Percentiles rank a stretch among this genome's conserved stretches.
phyloP scores from a whole-genome alignment of 2,888 invertebrate species.

The Erebia palarica region DNA sequence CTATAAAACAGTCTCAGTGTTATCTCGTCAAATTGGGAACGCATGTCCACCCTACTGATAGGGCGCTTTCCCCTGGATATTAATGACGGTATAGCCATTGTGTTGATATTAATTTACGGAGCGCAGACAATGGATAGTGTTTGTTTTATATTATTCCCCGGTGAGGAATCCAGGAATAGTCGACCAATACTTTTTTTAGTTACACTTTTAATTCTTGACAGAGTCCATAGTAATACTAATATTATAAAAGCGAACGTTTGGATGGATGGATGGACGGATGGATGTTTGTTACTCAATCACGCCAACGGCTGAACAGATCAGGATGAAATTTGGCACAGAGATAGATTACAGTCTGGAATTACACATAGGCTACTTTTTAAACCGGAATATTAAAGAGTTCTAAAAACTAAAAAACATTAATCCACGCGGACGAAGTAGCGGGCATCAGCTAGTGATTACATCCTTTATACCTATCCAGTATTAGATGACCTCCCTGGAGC shows the following conservation, averaged over 20 bases:
- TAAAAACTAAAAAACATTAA: too few species aligned
- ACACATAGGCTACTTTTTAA: too few species aligned
- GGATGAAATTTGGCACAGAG: too few species aligned
- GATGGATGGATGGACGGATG: too few species aligned
- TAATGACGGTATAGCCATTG: conserved; percentile 58
- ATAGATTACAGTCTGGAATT: too few species aligned
- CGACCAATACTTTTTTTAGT: neutral
- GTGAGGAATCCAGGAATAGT: conserved; percentile 13
- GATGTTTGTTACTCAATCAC: too few species aligned
- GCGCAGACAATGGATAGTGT: conserved; percentile 26
- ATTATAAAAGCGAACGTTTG: too few species aligned
- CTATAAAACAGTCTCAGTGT: too few species aligned
- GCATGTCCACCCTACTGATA: conserved; percentile 15
- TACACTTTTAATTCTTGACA: neutral
- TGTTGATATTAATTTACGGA: conserved; percentile 54
- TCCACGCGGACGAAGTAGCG: too few species aligned
- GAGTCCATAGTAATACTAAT: neutral
- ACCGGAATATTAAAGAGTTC: too few species aligned
- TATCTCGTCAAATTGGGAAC: neutral
- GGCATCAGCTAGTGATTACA: too few species aligned
- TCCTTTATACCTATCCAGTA: neutral
- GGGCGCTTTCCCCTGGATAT: conserved; percentile 43
- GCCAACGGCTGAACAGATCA: too few species aligned
- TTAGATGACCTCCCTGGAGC: neutral
- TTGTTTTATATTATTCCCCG: conserved; percentile 27